Evolutionary conservation across 2,888 invertebrate species (phyloP).

Genomic region (Platycheirus rosarum): DNA sequence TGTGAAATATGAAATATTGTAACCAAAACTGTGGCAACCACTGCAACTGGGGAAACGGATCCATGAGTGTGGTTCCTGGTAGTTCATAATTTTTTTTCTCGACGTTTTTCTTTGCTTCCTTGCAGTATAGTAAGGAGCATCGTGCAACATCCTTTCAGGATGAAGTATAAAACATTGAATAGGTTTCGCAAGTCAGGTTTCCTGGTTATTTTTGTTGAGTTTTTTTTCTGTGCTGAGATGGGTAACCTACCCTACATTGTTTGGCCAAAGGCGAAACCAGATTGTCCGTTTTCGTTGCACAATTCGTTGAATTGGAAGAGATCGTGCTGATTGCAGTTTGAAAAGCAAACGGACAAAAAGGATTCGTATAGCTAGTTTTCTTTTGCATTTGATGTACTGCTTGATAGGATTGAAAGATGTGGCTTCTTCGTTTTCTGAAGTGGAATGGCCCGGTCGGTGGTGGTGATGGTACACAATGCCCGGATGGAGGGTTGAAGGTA

Average conservation of each 20-base stretch:
- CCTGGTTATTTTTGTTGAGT: conserved; percentile 16
- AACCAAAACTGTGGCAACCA: conserved; percentile 33
- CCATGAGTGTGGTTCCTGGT: conserved; percentile 24
- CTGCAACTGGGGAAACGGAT: neutral
- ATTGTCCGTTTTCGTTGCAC: conserved; percentile 38
- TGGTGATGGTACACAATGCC: neutral
- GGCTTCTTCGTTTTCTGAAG: conserved; percentile 7
- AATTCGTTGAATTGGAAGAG: conserved; percentile 53
- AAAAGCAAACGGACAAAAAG: conserved; percentile 28
- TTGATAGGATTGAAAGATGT: conserved; percentile 19
- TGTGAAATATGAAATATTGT: conserved; percentile 66
- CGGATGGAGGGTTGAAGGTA: conserved; percentile 7
- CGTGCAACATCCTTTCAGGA: conserved; percentile 33
- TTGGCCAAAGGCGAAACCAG: neutral
- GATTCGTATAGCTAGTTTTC: neutral
- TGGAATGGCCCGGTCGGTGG: neutral
- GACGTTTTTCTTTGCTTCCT: neutral
- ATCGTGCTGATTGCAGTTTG: conserved; percentile 57
- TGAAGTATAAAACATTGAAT: conserved; percentile 42
- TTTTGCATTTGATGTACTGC: conserved; percentile 3
- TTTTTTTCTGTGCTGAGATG: neutral
- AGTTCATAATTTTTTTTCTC: conserved; percentile 2
- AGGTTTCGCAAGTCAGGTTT: conserved; percentile 35
- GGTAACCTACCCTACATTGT: neutral
- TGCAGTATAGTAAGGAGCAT: too few relatives aligned